Conservation (phyloP, 2,113 vertebrate species). For the Chascanopsetta lugubris region DNA sequence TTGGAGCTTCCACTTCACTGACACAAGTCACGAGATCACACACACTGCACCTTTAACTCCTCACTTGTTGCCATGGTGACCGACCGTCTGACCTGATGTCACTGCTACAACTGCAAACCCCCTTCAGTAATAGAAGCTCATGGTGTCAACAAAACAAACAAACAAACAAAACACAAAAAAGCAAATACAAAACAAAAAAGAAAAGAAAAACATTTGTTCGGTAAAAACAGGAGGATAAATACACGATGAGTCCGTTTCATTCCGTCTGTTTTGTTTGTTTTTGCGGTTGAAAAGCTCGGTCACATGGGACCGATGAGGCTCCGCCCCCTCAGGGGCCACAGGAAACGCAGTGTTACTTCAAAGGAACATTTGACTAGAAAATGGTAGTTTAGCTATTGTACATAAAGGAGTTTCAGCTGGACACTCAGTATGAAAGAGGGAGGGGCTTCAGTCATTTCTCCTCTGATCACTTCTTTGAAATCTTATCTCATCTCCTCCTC, state of each 20-base stretch:
- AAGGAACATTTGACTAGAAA: conserved; percentile 84
- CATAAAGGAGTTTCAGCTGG: conserved; percentile 77
- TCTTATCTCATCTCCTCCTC: conserved; percentile 58
- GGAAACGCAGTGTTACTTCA: conserved; percentile 78
- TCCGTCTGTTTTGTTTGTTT: conserved; percentile 51
- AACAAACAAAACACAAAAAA: conserved; percentile 59
- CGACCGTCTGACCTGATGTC: not conserved
- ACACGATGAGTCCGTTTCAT: conserved; percentile 80
- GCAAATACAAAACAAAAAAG: conserved; percentile 62
- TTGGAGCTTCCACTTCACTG: too few relatives aligned
- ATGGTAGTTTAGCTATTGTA: conserved; percentile 81
- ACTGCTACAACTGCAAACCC: not conserved
- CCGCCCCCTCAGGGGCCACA: conserved; percentile 70
- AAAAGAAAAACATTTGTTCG: conserved; percentile 75
- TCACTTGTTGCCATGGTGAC: not conserved
- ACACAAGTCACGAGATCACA: too few relatives aligned
- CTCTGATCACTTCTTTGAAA: conserved; percentile 47
- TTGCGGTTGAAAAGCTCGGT: conserved; percentile 72
- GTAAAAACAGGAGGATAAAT: conserved; percentile 88
- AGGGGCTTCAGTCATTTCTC: conserved; percentile 79
- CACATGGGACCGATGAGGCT: conserved; percentile 74
- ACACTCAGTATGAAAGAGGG: conserved; percentile 78
- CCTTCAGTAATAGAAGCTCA: not conserved
- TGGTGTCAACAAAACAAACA: conserved; percentile 37
- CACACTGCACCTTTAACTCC: not conserved